phyloP scores from a whole-genome alignment of 2,888 invertebrate species.

The Orthosia gracilis region DNA sequence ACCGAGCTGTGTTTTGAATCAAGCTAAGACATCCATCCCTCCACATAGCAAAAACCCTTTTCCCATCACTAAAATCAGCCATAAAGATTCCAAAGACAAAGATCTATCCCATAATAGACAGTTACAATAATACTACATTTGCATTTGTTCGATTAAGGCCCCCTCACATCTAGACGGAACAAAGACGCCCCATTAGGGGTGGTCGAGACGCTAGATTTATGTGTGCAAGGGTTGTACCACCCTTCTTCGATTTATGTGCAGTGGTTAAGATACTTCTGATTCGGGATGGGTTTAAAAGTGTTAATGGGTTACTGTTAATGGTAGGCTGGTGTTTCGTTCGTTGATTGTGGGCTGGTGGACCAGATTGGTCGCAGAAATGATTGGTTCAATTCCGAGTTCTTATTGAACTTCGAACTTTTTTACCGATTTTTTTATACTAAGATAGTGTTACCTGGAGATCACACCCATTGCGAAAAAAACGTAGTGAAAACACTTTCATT shows the following conservation, averaged over 20 bases:
- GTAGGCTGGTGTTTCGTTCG: constrained; percentile 21
- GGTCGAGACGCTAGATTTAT: constrained; percentile 80
- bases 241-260: constrained; percentile 71
- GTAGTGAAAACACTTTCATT: too few species aligned
- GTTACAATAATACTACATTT: constrained; percentile 73
- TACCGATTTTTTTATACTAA: too few species aligned
- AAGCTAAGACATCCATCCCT: not conserved
- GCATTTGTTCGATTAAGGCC: constrained; percentile 76
- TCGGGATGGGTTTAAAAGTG: constrained; percentile 62
- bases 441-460: too few species aligned
- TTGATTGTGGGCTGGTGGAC: constrained; percentile 11
- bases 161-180: constrained; percentile 72
- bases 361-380: not conserved
- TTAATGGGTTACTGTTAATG: constrained; percentile 59
- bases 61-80: constrained; percentile 19
- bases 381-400: not conserved
- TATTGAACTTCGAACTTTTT: not conserved
- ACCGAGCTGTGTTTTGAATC: not conserved
- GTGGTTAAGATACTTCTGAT: constrained; percentile 62
- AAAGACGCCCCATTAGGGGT: constrained; percentile 80
- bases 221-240: constrained; percentile 72
- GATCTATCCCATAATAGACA: constrained; percentile 53
- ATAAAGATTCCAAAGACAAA: constrained; percentile 56
- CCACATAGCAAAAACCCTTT: constrained; percentile 22
- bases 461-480: too few species aligned